Percentiles rank a stretch among this genome's conserved stretches.
These are phyloP conservation scores for Plestiodon gilberti DNA, from an alignment of 2,113 vertebrate species.

Conservation along the genomic window DNA sequence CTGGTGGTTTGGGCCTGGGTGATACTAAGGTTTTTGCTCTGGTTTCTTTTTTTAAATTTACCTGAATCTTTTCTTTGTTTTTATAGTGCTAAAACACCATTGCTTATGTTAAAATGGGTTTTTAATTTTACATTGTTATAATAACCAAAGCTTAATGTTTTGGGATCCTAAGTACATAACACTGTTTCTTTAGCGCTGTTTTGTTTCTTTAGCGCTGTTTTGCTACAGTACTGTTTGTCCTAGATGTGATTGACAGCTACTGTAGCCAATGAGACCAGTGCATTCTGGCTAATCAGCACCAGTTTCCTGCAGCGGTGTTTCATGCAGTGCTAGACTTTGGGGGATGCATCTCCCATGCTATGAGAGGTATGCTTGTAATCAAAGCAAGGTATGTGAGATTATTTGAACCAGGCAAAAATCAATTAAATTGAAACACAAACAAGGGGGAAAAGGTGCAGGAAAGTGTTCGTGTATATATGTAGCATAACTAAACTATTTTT, in stretches of 20 bases:
- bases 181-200: too few relatives aligned
- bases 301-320: too few relatives aligned
- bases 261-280: too few relatives aligned
- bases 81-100: constrained; percentile 34
- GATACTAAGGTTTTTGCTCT: constrained; percentile 52
- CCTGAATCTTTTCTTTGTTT: constrained; percentile 49
- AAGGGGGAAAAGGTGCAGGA: constrained; percentile 30
- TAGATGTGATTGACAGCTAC: too few relatives aligned
- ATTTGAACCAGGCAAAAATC: constrained; percentile 25
- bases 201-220: too few relatives aligned
- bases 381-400: background rate
- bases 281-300: too few relatives aligned
- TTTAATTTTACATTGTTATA: constrained; percentile 57
- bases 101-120: constrained; percentile 45
- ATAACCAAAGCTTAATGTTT: constrained; percentile 53
- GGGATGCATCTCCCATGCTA: too few relatives aligned
- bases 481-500: constrained; percentile 65
- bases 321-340: too few relatives aligned
- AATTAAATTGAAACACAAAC: background rate
- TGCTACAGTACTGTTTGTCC: too few relatives aligned
- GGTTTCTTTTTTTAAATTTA: background rate
- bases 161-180: background rate
- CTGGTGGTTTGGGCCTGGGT: constrained; percentile 36
- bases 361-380: too few relatives aligned
- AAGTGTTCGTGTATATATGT: constrained; percentile 59